These are phyloP conservation scores for Deroplatys truncata DNA, from an alignment of 2,888 invertebrate genomes.

Conservation along the genomic window DNA sequence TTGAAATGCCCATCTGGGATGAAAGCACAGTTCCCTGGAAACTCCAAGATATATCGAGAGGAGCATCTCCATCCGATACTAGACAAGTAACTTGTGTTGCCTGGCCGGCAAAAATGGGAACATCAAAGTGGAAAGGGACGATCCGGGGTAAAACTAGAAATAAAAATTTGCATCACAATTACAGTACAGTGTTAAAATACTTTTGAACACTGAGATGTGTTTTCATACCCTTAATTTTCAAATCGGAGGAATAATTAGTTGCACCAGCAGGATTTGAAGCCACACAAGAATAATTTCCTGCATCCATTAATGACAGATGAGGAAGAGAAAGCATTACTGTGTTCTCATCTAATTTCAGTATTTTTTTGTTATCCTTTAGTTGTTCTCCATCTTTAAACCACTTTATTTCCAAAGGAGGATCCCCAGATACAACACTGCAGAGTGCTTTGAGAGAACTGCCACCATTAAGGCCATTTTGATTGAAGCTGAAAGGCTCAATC, in stretches of 20 bases:
- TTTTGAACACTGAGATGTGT: neutral
- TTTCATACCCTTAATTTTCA: conserved; percentile 56
- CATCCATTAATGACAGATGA: conserved; percentile 43
- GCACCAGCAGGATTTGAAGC: conserved; percentile 56
- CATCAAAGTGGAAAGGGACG: conserved; percentile 73
- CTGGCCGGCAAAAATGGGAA: conserved; percentile 72
- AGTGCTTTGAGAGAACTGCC: conserved; percentile 50
- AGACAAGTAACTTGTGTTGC: conserved; percentile 70
- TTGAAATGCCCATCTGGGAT: conserved; percentile 40
- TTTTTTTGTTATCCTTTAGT: conserved; percentile 31
- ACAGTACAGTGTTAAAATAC: neutral
- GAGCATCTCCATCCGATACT: conserved; percentile 57
- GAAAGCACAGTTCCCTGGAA: conserved; percentile 48
- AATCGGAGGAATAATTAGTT: conserved; percentile 48
- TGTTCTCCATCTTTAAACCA: conserved; percentile 50
- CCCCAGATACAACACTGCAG: conserved; percentile 40
- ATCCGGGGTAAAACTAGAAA: conserved; percentile 76
- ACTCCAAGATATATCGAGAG: conserved; percentile 53
- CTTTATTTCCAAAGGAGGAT: conserved; percentile 38
- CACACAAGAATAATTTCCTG: conserved; percentile 55
- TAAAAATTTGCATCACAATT: neutral
- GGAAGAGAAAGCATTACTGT: conserved; percentile 48
- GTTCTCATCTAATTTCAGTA: conserved; percentile 45
- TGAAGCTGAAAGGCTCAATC: conserved; percentile 52
- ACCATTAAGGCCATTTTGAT: conserved; percentile 49